Evolutionary conservation across 2,888 invertebrate species (phyloP).

Genomic region (Erebia ligea): DNA sequence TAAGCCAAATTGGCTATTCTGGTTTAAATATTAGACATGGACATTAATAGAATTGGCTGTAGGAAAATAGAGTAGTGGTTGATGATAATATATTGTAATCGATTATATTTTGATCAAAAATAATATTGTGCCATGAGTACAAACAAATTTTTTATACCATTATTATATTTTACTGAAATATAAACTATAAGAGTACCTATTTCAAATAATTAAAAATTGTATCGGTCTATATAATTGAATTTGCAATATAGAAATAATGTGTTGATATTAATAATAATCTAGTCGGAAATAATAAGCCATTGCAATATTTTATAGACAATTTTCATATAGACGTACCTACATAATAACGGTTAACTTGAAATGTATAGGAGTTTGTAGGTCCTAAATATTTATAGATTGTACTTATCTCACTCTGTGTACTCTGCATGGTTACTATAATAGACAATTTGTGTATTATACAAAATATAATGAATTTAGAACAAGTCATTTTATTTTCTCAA

Average conservation of each 20-base stretch:
- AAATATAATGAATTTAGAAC: slow-evolving; percentile 58
- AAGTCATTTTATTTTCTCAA: slow-evolving; percentile 8
- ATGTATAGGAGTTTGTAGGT: slow-evolving; percentile 39
- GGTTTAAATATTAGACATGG: neutral
- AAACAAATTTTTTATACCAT: slow-evolving; percentile 1
- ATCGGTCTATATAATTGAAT: slow-evolving; percentile 31
- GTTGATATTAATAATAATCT: slow-evolving; percentile 74
- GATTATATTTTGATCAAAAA: neutral
- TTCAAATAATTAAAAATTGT: slow-evolving; percentile 21
- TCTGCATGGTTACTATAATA: slow-evolving; percentile 67
- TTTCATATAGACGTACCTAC: slow-evolving; percentile 39
- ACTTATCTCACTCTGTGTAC: slow-evolving; percentile 47
- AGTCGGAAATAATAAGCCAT: slow-evolving; percentile 81
- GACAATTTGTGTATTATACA: slow-evolving; percentile 53
- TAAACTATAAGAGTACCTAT: neutral
- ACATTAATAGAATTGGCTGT: neutral
- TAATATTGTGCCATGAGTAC: slow-evolving; percentile 23
- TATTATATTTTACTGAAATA: neutral
- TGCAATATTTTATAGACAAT: slow-evolving; percentile 67
- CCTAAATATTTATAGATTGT: slow-evolving; percentile 48
- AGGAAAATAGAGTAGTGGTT: neutral
- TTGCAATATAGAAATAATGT: slow-evolving; percentile 72
- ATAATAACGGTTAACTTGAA: slow-evolving; percentile 32
- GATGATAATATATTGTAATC: neutral
- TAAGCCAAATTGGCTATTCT: neutral